Percentiles rank a stretch among this genome's conserved stretches.
phyloP scores from a whole-genome alignment of 2,888 invertebrate species.

The Congeria kusceri region DNA sequence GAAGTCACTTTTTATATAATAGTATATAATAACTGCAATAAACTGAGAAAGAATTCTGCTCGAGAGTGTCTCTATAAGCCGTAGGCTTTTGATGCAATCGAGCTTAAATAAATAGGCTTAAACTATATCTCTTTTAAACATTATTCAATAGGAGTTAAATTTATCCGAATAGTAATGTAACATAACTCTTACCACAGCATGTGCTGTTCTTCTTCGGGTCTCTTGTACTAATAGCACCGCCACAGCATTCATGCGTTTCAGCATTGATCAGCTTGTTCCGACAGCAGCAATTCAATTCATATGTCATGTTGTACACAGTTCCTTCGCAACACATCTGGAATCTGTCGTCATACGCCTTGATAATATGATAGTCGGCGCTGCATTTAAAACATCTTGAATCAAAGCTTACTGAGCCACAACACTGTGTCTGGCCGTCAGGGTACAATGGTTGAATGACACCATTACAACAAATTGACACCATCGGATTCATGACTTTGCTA shows the following conservation, averaged over 20 bases:
- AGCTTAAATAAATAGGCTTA: too few relatives aligned
- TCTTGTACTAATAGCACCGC: not conserved
- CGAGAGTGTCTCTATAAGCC: too few relatives aligned
- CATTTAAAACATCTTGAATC: conserved; percentile 1
- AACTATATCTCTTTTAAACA: too few relatives aligned
- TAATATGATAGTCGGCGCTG: not conserved
- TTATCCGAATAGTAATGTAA: too few relatives aligned
- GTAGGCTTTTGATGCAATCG: too few relatives aligned
- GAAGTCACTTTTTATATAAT: too few relatives aligned
- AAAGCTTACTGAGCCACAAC: not conserved
- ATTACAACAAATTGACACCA: not conserved
- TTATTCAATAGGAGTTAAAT: too few relatives aligned
- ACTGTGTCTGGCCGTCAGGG: not conserved
- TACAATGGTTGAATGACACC: not conserved
- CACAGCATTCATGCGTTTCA: conserved; percentile 1
- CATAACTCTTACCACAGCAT: not conserved
- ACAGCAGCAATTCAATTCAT: conserved; percentile 5
- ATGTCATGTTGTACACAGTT: not conserved
- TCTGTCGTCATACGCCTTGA: not conserved
- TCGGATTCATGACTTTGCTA: not conserved
- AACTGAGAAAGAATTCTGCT: too few relatives aligned
- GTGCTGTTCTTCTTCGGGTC: not conserved
- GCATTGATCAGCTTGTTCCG: not conserved
- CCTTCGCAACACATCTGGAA: conserved; percentile 1
- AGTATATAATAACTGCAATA: too few relatives aligned